These are phyloP conservation scores for Onychostruthus taczanowskii DNA, from an alignment of 2,113 vertebrate species.

Conservation along the genomic window DNA sequence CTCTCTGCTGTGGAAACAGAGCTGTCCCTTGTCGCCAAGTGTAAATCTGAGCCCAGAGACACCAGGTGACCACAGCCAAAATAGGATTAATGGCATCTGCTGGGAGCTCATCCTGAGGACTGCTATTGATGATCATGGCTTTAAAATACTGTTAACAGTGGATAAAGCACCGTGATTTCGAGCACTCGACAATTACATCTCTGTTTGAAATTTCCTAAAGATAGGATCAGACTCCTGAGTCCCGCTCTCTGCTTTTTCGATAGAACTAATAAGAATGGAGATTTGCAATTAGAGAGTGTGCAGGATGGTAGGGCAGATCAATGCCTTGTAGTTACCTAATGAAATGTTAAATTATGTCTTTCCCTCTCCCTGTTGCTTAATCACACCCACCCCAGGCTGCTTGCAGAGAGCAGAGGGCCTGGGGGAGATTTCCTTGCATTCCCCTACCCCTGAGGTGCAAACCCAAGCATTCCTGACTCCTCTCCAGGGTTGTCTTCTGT, in stretches of 20 bases:
- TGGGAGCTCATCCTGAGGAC: background rate
- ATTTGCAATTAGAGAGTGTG: background rate
- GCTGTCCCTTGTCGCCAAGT: rapidly evolving
- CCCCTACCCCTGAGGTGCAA: background rate
- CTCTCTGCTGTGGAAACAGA: background rate
- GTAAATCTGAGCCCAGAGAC: background rate
- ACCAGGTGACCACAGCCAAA: background rate
- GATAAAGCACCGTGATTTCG: background rate
- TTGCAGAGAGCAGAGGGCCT: background rate
- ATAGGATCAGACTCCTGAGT: background rate
- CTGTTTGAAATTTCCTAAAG: slow-evolving; percentile 52
- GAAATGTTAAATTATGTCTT: slow-evolving; percentile 9
- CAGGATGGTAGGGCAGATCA: slow-evolving; percentile 1
- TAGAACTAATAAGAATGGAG: slow-evolving; percentile 28
- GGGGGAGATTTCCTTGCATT: background rate
- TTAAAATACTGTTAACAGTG: slow-evolving; percentile 34
- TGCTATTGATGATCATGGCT: slow-evolving; percentile 2
- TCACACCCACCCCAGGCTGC: background rate
- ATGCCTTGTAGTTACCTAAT: slow-evolving; percentile 44
- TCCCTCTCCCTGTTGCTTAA: background rate
- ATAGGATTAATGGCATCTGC: slow-evolving; percentile 29
- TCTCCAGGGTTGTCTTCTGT: background rate
- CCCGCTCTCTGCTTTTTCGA: slow-evolving; percentile 1
- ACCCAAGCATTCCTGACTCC: background rate
- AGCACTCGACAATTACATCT: slow-evolving; percentile 19